phyloP scores from a whole-genome alignment of 2,797 vertebrate species.

The Eupleurogrammus muticus region DNA sequence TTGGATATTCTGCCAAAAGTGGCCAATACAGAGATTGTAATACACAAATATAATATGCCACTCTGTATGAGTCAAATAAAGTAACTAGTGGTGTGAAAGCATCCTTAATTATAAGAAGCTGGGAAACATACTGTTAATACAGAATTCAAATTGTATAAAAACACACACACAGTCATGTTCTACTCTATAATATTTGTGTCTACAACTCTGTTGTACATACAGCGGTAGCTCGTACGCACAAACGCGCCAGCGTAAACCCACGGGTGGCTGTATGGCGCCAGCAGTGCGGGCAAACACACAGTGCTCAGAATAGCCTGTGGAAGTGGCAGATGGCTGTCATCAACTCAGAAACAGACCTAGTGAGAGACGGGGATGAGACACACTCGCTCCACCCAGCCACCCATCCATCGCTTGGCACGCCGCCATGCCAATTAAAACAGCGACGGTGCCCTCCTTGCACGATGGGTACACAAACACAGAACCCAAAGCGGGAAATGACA shows the following conservation, averaged over 20 bases:
- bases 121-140: too few relatives aligned
- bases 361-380: slow-evolving; percentile 44
- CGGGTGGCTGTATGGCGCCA: slow-evolving; percentile 12
- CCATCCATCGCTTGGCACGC: slow-evolving; percentile 69
- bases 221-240: slow-evolving; percentile 13
- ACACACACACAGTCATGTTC: not conserved
- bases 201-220: not conserved
- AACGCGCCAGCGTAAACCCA: slow-evolving; percentile 29
- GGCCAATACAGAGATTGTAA: too few relatives aligned
- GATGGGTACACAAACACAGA: slow-evolving; percentile 67
- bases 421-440: slow-evolving; percentile 79
- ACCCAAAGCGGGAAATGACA: slow-evolving; percentile 31
- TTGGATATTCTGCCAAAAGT: too few relatives aligned
- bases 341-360: slow-evolving; percentile 60
- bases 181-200: not conserved
- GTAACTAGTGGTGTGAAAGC: too few relatives aligned
- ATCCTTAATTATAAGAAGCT: too few relatives aligned
- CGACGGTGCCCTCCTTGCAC: slow-evolving; percentile 58
- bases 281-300: slow-evolving; percentile 28
- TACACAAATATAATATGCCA: too few relatives aligned
- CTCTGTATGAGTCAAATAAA: too few relatives aligned
- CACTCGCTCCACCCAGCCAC: slow-evolving; percentile 51
- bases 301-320: slow-evolving; percentile 57
- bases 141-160: not conserved
- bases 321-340: slow-evolving; percentile 78